phyloP scores from a whole-genome alignment of 1,140 invertebrate genomes.

The Scaptodrosophila lebanonensis region DNA sequence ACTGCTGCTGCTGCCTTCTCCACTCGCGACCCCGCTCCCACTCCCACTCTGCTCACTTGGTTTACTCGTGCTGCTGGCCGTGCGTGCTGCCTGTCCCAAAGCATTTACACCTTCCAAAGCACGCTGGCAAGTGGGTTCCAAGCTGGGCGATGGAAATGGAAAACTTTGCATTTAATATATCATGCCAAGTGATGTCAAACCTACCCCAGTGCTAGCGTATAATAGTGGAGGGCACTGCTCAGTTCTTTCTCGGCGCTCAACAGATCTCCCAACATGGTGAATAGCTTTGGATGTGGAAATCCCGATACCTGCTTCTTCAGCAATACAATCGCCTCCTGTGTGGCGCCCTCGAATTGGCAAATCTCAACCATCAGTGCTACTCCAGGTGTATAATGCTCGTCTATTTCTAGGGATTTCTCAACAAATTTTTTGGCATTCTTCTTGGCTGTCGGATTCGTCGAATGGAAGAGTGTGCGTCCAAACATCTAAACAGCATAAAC shows the following conservation, averaged over 20 bases:
- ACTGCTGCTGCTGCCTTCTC: background rate
- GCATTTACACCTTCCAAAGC: constrained; percentile 56
- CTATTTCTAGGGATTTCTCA: constrained; percentile 56
- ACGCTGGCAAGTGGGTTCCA: constrained; percentile 47
- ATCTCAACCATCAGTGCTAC: constrained; percentile 56
- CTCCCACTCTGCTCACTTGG: background rate
- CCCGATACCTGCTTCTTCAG: constrained; percentile 52
- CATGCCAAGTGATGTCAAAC: too few relatives aligned
- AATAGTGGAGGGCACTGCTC: constrained; percentile 58
- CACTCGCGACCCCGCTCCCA: too few relatives aligned
- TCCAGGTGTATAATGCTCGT: constrained; percentile 59
- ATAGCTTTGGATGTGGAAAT: constrained; percentile 52
- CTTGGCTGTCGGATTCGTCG: constrained; percentile 24
- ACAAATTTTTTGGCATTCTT: constrained; percentile 53
- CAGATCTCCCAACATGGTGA: constrained; percentile 58
- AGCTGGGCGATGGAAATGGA: too few relatives aligned
- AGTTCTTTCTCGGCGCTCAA: constrained; percentile 44
- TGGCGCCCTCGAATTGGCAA: constrained; percentile 43
- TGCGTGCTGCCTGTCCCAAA: constrained; percentile 32
- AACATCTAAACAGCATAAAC: constrained; percentile 42
- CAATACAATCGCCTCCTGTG: constrained; percentile 42
- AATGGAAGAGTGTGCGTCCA: constrained; percentile 46
- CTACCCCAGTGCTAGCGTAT: constrained; percentile 57
- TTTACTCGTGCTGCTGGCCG: constrained; percentile 11
- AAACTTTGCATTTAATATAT: background rate